A percentile compares a stretch with the other conserved stretches of the same genome.
Evolutionary conservation across 2,888 invertebrate species (phyloP).

Genomic region (Caenorhabditis sp.): DNA sequence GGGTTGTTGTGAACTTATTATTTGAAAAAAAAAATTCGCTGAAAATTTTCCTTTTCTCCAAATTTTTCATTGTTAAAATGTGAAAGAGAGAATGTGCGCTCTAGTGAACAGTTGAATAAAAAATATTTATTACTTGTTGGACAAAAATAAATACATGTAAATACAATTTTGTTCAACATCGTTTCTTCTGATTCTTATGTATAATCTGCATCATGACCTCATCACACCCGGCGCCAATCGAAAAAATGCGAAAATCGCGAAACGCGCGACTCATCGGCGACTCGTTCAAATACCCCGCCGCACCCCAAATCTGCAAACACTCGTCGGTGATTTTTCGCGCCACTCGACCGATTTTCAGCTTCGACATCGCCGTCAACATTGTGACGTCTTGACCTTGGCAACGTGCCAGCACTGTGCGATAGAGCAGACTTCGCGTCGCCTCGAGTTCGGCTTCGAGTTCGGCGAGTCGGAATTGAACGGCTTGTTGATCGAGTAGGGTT

Average conservation of each 20-base stretch:
- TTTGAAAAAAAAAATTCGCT: too few relatives aligned
- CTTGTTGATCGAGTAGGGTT: slow-evolving; percentile 64
- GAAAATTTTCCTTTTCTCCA: background rate
- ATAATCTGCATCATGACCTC: slow-evolving; percentile 76
- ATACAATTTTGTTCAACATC: background rate
- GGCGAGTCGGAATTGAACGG: slow-evolving; percentile 75
- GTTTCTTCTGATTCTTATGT: slow-evolving; percentile 72
- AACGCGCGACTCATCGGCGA: slow-evolving; percentile 72
- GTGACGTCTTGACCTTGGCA: slow-evolving; percentile 74
- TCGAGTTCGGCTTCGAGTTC: slow-evolving; percentile 76
- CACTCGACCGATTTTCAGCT: slow-evolving; percentile 75
- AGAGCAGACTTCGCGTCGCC: slow-evolving; percentile 73
- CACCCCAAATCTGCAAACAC: slow-evolving; percentile 76
- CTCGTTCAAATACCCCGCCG: slow-evolving; percentile 75
- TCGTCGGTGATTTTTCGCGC: slow-evolving; percentile 73
- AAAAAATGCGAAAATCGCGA: slow-evolving; percentile 74
- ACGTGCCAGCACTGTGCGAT: slow-evolving; percentile 66
- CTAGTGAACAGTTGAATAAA: too few relatives aligned
- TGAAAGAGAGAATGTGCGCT: too few relatives aligned
- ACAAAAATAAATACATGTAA: slow-evolving; percentile 5
- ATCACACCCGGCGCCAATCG: slow-evolving; percentile 76
- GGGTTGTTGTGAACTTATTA: too few relatives aligned
- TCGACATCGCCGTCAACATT: slow-evolving; percentile 75
- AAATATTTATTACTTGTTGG: too few relatives aligned
- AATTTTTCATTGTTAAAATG: background rate